Evolutionary conservation across 1,140 invertebrate species (phyloP).

Genomic region (Bombus terrestris): DNA sequence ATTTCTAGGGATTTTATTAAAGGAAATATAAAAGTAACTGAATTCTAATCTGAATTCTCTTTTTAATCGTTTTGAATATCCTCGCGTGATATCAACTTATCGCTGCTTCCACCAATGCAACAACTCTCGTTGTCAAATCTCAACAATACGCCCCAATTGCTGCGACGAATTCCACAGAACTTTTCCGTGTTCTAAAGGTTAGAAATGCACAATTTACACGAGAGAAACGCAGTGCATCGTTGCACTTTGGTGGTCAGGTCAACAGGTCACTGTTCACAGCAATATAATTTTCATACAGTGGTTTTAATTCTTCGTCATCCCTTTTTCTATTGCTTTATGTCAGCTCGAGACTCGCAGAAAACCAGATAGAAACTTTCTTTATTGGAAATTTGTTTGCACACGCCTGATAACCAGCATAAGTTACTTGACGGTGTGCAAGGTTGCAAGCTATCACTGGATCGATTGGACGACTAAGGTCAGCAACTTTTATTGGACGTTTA

Average conservation of each 20-base stretch:
- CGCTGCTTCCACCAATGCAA: neutral
- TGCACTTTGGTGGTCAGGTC: neutral
- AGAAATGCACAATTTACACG: neutral
- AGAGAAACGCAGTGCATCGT: too few relatives aligned
- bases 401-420: conserved; percentile 3
- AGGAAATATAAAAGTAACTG: neutral
- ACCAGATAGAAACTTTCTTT: neutral
- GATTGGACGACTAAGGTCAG: neutral
- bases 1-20: neutral
- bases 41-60: neutral
- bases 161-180: conserved; percentile 9
- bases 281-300: neutral
- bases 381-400: conserved; percentile 27
- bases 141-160: neutral
- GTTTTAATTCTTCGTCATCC: neutral
- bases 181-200: conserved; percentile 14
- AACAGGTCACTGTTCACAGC: neutral
- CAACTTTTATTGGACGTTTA: neutral
- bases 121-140: neutral
- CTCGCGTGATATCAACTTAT: neutral
- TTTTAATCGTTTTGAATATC: neutral
- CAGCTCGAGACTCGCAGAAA: too few relatives aligned
- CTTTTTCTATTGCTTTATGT: neutral
- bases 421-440: conserved; percentile 12
- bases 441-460: conserved; percentile 30